Conservation (phyloP, 2,888 invertebrate species). For the Asteroscopus sphinx region DNA sequence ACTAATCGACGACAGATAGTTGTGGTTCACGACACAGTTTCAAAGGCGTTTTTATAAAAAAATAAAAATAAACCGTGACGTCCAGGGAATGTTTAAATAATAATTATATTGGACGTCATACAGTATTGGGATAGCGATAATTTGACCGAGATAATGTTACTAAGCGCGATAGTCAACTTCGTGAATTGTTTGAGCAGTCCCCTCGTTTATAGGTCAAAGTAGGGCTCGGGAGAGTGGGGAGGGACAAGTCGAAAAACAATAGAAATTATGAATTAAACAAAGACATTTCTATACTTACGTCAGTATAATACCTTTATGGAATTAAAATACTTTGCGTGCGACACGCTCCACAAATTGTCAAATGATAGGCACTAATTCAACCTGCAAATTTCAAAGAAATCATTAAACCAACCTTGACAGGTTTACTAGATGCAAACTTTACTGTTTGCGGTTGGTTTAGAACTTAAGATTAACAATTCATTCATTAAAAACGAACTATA, state of each 20-base stretch:
- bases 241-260: neutral
- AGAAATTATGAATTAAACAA: neutral
- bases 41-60: conserved; percentile 25
- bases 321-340: no score
- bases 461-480: no score
- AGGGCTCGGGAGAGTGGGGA: neutral
- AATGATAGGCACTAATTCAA: neutral
- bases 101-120: conserved; percentile 53
- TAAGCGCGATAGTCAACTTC: conserved; percentile 24
- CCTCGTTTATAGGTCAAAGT: conserved; percentile 38
- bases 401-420: neutral
- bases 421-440: neutral
- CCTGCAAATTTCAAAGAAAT: neutral
- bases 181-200: conserved; percentile 30
- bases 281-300: neutral
- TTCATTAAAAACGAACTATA: no score
- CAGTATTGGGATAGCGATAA: conserved; percentile 42
- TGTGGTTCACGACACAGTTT: conserved; percentile 33
- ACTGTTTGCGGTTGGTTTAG: no score
- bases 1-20: conserved; percentile 32
- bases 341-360: neutral
- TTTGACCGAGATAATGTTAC: conserved; percentile 42
- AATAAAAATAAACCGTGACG: no score
- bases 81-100: conserved; percentile 55
- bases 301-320: no score